phyloP scores from a whole-genome alignment of 2,888 invertebrate genomes.

The Apantesis nais region DNA sequence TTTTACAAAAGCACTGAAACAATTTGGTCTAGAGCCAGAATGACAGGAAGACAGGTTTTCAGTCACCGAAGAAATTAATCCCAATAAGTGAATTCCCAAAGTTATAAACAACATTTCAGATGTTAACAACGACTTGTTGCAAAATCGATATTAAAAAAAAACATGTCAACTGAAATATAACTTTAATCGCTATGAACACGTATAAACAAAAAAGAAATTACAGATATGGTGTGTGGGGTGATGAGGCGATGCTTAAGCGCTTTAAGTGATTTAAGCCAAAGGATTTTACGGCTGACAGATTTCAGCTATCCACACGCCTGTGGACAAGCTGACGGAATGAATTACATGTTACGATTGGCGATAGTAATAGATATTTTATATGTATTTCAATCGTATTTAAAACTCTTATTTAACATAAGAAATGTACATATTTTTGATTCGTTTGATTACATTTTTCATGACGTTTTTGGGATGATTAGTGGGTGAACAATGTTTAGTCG shows the following conservation, averaged over 20 bases:
- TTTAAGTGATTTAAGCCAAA: slow-evolving; percentile 84
- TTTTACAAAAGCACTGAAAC: too few relatives aligned
- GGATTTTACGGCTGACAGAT: slow-evolving; percentile 82
- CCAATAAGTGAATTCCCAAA: too few relatives aligned
- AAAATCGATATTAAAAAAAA: not conserved
- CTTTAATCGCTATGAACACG: slow-evolving; percentile 52
- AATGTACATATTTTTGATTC: not conserved
- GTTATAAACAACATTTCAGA: too few relatives aligned
- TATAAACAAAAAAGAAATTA: slow-evolving; percentile 58
- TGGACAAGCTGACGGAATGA: slow-evolving; percentile 64
- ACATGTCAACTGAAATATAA: slow-evolving; percentile 22
- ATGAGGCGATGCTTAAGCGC: slow-evolving; percentile 77
- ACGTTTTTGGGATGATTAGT: too few relatives aligned
- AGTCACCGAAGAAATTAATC: too few relatives aligned
- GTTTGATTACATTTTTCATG: not conserved
- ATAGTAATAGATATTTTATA: slow-evolving; percentile 34
- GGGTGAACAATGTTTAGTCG: too few relatives aligned
- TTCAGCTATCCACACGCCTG: slow-evolving; percentile 76
- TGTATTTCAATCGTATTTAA: not conserved
- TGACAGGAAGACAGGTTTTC: too few relatives aligned
- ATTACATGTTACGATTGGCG: slow-evolving; percentile 54
- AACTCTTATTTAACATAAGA: not conserved
- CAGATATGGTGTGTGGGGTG: slow-evolving; percentile 63
- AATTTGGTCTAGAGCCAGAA: too few relatives aligned
- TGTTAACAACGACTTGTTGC: too few relatives aligned